phyloP scores from a whole-genome alignment of 2,888 invertebrate species.

The Rhagophthalmus giganteus region DNA sequence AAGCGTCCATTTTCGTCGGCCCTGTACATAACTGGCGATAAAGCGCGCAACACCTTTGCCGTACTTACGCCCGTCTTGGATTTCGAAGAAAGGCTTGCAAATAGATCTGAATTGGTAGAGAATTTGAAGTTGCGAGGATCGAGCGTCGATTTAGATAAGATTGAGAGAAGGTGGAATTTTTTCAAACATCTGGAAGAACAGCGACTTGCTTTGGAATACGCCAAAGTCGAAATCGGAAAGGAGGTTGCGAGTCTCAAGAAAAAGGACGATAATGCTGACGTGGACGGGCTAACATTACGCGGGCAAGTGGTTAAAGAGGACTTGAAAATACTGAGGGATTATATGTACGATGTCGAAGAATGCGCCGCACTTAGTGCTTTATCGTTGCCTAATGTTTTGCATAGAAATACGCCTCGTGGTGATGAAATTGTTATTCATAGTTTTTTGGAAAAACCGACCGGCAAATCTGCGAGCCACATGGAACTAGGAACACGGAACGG shows the following conservation, averaged over 20 bases:
- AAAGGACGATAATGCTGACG: conserved; percentile 50
- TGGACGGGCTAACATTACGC: conserved; percentile 62
- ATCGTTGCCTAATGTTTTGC: conserved; percentile 71
- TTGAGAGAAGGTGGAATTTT: conserved; percentile 65
- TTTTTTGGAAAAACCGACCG: conserved; percentile 43
- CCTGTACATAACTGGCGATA: conserved; percentile 69
- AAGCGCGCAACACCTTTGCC: conserved; percentile 69
- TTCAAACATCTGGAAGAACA: conserved; percentile 62
- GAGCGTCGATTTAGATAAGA: conserved; percentile 59
- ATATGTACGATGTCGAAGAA: conserved; percentile 75
- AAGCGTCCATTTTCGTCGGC: conserved; percentile 56
- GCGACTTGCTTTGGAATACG: conserved; percentile 59
- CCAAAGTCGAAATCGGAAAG: conserved; percentile 57
- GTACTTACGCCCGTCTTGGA: conserved; percentile 71
- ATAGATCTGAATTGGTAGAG: conserved; percentile 58
- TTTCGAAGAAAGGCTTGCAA: conserved; percentile 60
- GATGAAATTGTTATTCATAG: conserved; percentile 43
- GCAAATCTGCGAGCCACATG: conserved; percentile 58
- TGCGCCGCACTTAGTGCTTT: conserved; percentile 66
- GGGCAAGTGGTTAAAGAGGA: conserved; percentile 56
- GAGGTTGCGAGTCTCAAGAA: conserved; percentile 56
- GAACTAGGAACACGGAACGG: conserved; percentile 60
- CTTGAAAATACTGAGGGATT: conserved; percentile 64
- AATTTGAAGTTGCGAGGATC: conserved; percentile 62
- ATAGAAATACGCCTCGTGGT: conserved; percentile 63